Percentiles rank a stretch among this genome's conserved stretches.
phyloP scores from a whole-genome alignment of 2,113 vertebrate genomes.

The Agapornis roseicollis region DNA sequence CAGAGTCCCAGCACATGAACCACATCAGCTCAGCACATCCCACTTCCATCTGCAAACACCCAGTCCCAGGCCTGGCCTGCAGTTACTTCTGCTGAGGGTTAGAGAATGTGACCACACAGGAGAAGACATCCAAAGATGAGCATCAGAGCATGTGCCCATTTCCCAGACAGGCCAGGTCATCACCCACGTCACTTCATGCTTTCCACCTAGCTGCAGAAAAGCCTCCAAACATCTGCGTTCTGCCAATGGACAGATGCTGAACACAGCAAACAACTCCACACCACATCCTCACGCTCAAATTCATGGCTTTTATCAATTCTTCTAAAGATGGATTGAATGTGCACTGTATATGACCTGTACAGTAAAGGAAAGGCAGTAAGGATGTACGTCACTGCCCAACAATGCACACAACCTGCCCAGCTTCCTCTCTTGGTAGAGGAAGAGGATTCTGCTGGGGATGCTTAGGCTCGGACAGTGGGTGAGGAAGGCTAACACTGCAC shows the following conservation, averaged over 20 bases:
- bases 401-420: not conserved
- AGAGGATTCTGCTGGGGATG: not conserved
- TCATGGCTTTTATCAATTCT: not conserved
- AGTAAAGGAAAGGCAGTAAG: not conserved
- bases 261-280: not conserved
- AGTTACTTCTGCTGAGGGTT: not conserved
- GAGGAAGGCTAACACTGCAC: accelerated
- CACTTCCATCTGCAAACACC: not conserved
- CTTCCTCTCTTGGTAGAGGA: not conserved
- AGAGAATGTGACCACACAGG: not conserved
- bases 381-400: not conserved
- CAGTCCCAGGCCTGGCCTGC: not conserved
- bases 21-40: accelerated
- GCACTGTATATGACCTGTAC: not conserved
- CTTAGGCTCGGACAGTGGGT: not conserved
- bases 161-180: not conserved
- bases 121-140: not conserved
- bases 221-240: not conserved
- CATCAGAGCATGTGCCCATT: accelerated
- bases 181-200: not conserved
- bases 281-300: not conserved
- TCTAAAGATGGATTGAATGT: not conserved
- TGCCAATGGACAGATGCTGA: not conserved
- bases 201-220: not conserved
- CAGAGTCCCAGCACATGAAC: not conserved